Evolutionary conservation across 2,797 vertebrate genomes (phyloP).

Genomic region (Australoheros facetus): DNA sequence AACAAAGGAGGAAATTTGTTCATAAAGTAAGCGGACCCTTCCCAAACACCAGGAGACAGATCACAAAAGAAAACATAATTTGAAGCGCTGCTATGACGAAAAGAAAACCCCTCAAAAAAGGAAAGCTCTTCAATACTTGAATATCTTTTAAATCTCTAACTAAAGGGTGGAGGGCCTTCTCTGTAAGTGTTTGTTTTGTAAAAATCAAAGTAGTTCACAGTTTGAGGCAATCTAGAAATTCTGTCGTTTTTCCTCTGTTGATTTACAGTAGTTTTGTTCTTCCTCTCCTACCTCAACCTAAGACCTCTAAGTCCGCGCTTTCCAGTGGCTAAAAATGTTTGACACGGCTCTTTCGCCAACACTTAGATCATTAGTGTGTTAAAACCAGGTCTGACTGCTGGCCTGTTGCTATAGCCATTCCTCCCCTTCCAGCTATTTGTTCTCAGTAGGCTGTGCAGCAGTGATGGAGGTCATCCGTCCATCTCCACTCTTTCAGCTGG

Average conservation of each 20-base stretch:
- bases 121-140: not conserved
- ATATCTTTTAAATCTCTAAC: not conserved
- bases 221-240: not conserved
- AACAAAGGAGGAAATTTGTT: not conserved
- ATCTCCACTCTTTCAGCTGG: not conserved
- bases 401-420: not conserved
- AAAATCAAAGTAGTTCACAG: not conserved
- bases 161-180: not conserved
- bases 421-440: not conserved
- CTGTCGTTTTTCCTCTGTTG: not conserved
- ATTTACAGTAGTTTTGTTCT: not conserved
- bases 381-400: not conserved
- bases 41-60: not conserved
- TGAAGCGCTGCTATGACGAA: conserved; percentile 5
- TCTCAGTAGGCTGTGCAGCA: not conserved
- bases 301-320: not conserved
- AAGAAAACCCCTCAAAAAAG: not conserved
- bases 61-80: not conserved
- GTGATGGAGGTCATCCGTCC: accelerated
- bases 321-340: not conserved
- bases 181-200: not conserved
- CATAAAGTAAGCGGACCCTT: conserved; percentile 13
- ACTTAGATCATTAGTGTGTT: not conserved
- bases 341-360: not conserved
- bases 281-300: not conserved